Evolutionary conservation across 2,113 vertebrate species (phyloP), one percentile per base, ranked within the genome.

Genomic region (Morphnarchus princeps): DNA sequence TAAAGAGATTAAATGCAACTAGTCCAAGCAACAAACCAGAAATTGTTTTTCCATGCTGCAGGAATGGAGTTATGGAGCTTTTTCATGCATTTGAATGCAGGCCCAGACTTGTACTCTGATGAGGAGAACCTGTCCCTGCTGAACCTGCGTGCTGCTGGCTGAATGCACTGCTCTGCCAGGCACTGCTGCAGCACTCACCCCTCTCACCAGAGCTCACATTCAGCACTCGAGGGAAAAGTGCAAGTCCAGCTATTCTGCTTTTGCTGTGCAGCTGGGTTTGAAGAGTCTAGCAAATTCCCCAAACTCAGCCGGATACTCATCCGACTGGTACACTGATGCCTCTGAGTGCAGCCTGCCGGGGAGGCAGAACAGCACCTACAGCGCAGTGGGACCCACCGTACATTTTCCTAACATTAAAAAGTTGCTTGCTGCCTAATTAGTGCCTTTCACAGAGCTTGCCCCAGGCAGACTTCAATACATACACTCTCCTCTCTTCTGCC

Each of bases 201-300:
- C 57, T 71, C 55, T 38, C 80, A 38, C 45, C 82, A 43, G 43
- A 63, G 86, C 34, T 90, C 86, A 7, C 76, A 66, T 31, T 92
- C 97, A 79, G 97, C 96, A 42, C 87, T 81, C 52, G 21, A 1
- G 45, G 87, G 66, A 84, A 95, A 97, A 96, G 40, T 89, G 95
- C 97, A 87, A 66, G 85, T 79, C 72, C 94, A 95, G 96, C 97
- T 91, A 74, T 97, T 96, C 83, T n/a, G 89, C 87, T 88, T 78
- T 63, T 84, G 96, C 96, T 89, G 92, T 0, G 85, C 86, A 7
- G 69, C 65, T 29, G 91, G 34, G 52, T 82, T 70, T 90, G 92
- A 57, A 84, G 91, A 94, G 86, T 85, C 97, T n/a, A 95, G 97
- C 73, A 97, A 74, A 96, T 95, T 97, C 97, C 89, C 92, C 15